Evolutionary conservation across 2,888 invertebrate species (phyloP), one percentile per base, ranked within the genome.

Genomic region (Physocephala rufipes): DNA sequence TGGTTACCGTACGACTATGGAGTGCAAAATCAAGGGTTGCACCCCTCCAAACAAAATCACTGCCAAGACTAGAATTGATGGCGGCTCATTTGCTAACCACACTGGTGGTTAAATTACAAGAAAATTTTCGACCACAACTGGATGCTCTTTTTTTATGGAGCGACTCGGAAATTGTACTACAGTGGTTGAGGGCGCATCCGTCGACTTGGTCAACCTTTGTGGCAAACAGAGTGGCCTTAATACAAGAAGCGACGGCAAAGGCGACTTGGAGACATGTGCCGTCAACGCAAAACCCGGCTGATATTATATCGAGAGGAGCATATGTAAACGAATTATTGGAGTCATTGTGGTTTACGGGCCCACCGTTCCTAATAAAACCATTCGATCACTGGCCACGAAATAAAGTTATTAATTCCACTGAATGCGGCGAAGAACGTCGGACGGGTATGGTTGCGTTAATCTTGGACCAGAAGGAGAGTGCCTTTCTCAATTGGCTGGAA

Each of bases 311-410:
- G 1, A 51, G 72, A 24, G 68, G 70, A 28, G 43, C 64, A 30
- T 30, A 63, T 16, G 68, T 62, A 16, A 16, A 16, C 24, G 64
- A 68, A 47, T 47, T 74, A 5, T 19, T 13, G 51, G 3, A 73
- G 71, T 24, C 15, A 15, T 19, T 43, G 12, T 21, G 71, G 71
- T 70, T 45, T 71, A 13, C 19, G 55, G 67, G 59, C 69, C 70
- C 5, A 2, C 13, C 26, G 72, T 74, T 62, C 55, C 70, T 28
- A 9, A 45, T 13, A 26, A 67, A 61, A 51, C 45, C 16, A 36
- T 55, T 70, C 16, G 63, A 72, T 72, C 73, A 74, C 87, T 78
- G 82, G 64, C 70, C 19, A 30, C 53, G 21, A 64, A 13, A 13
- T 13, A 53, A 26, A 43, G 51, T 55, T 16, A 26, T 7, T 19